A percentile compares a stretch with the other conserved stretches of the same genome.
phyloP scores from a whole-genome alignment of 2,797 vertebrate genomes.

The Cossypha niveicapilla region DNA sequence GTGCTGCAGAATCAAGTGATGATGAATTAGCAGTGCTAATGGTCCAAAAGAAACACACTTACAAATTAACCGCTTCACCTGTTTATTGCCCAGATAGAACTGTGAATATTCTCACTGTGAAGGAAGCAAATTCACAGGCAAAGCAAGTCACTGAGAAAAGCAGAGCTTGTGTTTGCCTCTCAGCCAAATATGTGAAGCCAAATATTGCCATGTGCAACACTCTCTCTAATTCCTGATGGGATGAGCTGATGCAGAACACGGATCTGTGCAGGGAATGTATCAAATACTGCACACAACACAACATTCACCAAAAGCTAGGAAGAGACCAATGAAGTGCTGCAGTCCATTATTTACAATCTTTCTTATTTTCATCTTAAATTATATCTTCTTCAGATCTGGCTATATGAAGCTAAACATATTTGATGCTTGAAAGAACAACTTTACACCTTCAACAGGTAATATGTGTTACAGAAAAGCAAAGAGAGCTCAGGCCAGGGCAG shows the following conservation, averaged over 20 bases:
- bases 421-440: neutral
- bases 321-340: neutral
- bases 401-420: neutral
- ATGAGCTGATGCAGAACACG: neutral
- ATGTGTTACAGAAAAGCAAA: neutral
- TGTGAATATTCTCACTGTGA: neutral
- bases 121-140: neutral
- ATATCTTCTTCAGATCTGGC: neutral
- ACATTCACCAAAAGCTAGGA: neutral
- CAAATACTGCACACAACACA: neutral
- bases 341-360: neutral
- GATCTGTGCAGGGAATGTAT: fast-evolving
- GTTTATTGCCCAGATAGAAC: neutral
- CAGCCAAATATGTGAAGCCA: neutral
- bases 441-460: neutral
- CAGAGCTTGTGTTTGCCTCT: neutral
- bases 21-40: neutral
- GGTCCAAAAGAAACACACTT: neutral
- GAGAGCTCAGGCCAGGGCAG: neutral
- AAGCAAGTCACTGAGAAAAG: neutral
- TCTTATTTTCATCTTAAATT: neutral
- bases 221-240: neutral
- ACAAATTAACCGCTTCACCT: neutral
- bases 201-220: fast-evolving
- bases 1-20: neutral